Conservation (phyloP, 2,888 invertebrate species). For the Acleris literana region DNA sequence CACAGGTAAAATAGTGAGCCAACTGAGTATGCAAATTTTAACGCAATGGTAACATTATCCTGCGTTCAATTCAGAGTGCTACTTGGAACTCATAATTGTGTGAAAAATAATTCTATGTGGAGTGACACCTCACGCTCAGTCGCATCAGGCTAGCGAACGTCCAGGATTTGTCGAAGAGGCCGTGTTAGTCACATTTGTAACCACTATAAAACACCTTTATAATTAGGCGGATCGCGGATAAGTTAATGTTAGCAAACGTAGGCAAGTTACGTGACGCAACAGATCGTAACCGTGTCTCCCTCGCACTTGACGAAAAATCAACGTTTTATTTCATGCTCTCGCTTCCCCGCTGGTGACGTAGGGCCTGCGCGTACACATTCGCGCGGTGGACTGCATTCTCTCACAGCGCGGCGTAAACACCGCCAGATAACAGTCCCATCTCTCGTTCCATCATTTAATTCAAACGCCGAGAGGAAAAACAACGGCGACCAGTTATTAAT, state of each 20-base stretch:
- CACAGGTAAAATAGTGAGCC: no score
- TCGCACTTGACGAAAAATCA: slow-evolving; percentile 39
- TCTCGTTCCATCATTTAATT: slow-evolving; percentile 1
- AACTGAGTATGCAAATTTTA: no score
- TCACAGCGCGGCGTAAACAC: slow-evolving; percentile 61
- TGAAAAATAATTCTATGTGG: no score
- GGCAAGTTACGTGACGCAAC: slow-evolving; percentile 51
- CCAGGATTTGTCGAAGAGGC: not conserved
- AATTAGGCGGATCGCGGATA: slow-evolving; percentile 38
- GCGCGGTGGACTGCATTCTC: slow-evolving; percentile 69
- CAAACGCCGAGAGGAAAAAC: not conserved
- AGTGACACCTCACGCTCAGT: no score
- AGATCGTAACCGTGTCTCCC: slow-evolving; percentile 44
- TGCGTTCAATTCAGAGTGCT: no score
- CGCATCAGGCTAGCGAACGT: not conserved
- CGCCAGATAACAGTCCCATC: slow-evolving; percentile 48
- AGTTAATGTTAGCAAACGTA: slow-evolving; percentile 49
- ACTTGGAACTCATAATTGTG: no score
- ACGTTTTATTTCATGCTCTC: slow-evolving; percentile 33
- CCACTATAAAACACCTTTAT: slow-evolving; percentile 17
- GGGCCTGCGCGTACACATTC: slow-evolving; percentile 50
- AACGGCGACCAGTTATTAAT: slow-evolving; percentile 5
- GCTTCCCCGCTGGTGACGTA: slow-evolving; percentile 58
- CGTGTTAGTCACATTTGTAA: slow-evolving; percentile 20
- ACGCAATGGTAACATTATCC: no score